Evolutionary conservation across 2,797 vertebrate genomes (phyloP).

Genomic region (Capromys pilorides): DNA sequence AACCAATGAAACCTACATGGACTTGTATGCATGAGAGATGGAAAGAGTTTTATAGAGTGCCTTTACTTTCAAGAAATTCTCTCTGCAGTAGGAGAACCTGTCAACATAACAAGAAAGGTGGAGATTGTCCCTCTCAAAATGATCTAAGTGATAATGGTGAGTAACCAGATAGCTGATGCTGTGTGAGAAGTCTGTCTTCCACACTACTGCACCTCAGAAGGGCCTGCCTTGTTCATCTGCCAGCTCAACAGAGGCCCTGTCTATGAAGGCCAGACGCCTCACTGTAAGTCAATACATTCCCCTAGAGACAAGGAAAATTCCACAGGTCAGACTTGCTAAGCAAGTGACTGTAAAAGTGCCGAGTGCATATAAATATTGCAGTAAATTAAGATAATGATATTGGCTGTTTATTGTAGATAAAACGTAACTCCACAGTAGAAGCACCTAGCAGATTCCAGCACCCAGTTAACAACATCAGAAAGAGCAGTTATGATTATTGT

Average conservation of each 20-base stretch:
- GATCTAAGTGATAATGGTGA: constrained; percentile 38
- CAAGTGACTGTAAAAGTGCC: constrained; percentile 52
- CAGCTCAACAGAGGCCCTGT: constrained; percentile 60
- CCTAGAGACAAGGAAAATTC: constrained; percentile 69
- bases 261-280: constrained; percentile 47
- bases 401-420: constrained; percentile 79
- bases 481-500: constrained; percentile 82
- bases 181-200: constrained; percentile 35
- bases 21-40: neutral
- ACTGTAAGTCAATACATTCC: constrained; percentile 75
- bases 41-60: constrained; percentile 2
- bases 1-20: neutral
- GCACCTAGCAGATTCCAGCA: constrained; percentile 78
- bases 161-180: neutral
- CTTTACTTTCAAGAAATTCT: constrained; percentile 26
- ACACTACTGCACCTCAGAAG: neutral
- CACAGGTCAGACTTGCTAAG: constrained; percentile 66
- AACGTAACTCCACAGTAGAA: constrained; percentile 79
- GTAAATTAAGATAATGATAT: constrained; percentile 81
- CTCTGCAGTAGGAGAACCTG: neutral
- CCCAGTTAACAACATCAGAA: constrained; percentile 80
- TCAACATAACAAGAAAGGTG: constrained; percentile 3
- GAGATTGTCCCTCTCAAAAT: neutral
- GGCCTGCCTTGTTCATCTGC: constrained; percentile 54
- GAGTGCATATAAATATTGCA: constrained; percentile 61